These are phyloP conservation scores for Isichthys henryi DNA, from an alignment of 2,113 vertebrate genomes.

Conservation along the genomic window DNA sequence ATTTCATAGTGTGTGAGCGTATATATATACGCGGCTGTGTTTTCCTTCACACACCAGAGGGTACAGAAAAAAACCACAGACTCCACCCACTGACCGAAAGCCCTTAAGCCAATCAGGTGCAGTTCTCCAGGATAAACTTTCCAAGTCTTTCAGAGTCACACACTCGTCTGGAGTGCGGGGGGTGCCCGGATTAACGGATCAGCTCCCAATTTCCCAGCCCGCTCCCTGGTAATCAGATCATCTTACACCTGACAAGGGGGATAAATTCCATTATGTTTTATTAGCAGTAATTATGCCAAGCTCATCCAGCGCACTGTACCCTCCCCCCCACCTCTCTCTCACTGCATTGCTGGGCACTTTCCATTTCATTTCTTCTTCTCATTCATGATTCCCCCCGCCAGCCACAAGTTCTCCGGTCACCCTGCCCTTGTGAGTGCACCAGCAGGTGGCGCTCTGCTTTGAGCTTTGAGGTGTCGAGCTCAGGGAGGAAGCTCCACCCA, in stretches of 20 bases:
- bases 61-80: not conserved
- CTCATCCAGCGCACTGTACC: conserved; percentile 38
- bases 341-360: conserved; percentile 18
- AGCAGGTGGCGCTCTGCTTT: not conserved
- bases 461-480: not conserved
- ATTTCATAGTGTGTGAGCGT: too few species aligned
- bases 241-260: conserved; percentile 60
- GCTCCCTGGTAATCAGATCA: conserved; percentile 62
- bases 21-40: too few species aligned
- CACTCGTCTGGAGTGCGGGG: conserved; percentile 15
- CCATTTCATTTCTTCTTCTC: conserved; percentile 26
- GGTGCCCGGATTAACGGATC: conserved; percentile 60
- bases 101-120: not conserved
- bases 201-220: conserved; percentile 60
- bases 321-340: conserved; percentile 5
- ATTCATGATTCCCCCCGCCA: conserved; percentile 30
- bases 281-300: conserved; percentile 66
- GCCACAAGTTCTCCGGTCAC: conserved; percentile 10
- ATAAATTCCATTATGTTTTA: conserved; percentile 69
- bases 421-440: not conserved
- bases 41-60: conserved; percentile 12
- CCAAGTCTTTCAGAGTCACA: conserved; percentile 15
- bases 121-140: not conserved
- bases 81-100: conserved; percentile 14
- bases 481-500: not conserved